phyloP scores from a whole-genome alignment of 2,113 vertebrate species.

The Macrotis lagotis region DNA sequence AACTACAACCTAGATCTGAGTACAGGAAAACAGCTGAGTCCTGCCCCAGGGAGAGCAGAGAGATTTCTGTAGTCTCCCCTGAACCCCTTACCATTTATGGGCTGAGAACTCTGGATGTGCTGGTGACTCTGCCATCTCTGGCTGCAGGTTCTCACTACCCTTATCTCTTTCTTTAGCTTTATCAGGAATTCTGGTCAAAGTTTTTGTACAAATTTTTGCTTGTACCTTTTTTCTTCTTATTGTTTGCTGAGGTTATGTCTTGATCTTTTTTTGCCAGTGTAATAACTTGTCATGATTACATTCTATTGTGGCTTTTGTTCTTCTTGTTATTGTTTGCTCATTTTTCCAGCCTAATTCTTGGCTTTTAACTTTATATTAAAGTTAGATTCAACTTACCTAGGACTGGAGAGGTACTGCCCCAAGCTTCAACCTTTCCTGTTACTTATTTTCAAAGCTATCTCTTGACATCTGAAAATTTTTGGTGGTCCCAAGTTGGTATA shows the following conservation, averaged over 20 bases:
- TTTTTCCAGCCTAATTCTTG: no score
- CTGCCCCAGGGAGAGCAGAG: no score
- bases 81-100: no score
- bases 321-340: background rate
- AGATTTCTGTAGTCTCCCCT: no score
- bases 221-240: background rate
- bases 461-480: background rate
- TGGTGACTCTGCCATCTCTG: no score
- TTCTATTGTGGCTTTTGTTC: no score
- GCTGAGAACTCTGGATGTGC: no score
- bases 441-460: background rate
- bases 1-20: no score
- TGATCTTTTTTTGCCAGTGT: background rate
- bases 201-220: no score
- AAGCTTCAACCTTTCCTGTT: background rate
- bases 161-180: background rate
- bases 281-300: background rate
- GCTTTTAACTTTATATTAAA: background rate
- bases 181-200: background rate
- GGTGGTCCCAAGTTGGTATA: background rate
- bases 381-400: background rate
- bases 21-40: no score
- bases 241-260: background rate
- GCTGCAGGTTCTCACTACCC: background rate
- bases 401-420: background rate